Evolutionary conservation across 2,113 vertebrate genomes (phyloP).

Genomic region (Bettongia penicillata): DNA sequence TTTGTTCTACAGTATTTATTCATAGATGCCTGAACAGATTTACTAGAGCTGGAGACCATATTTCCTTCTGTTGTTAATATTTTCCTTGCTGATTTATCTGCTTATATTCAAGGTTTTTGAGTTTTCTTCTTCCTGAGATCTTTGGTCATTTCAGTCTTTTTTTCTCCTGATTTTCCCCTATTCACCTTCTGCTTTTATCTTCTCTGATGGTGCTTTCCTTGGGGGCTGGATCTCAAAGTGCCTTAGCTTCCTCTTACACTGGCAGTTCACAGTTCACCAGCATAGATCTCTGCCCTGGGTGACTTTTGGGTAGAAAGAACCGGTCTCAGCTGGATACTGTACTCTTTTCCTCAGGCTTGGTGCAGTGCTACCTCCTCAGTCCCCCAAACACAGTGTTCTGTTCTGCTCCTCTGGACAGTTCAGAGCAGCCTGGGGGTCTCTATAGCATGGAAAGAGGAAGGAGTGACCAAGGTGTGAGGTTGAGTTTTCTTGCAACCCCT

Average conservation of each 20-base stretch:
- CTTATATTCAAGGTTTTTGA: not conserved
- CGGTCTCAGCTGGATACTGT: not conserved
- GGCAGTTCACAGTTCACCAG: not conserved
- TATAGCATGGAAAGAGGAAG: not conserved
- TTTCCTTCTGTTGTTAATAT: not conserved
- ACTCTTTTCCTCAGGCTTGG: not conserved
- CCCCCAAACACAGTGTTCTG: not conserved
- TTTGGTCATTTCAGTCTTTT: not conserved
- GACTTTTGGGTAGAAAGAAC: not conserved
- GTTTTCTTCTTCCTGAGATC: not conserved
- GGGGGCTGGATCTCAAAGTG: not conserved
- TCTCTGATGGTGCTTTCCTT: not conserved
- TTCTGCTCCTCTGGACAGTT: not conserved
- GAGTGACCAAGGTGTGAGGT: not conserved
- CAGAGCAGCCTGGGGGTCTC: not conserved
- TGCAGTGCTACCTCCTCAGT: not conserved
- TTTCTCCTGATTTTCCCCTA: not conserved
- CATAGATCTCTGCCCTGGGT: not conserved
- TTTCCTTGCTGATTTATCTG: not conserved
- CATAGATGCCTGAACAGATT: not conserved
- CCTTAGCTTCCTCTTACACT: not conserved
- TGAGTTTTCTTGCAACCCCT: not conserved
- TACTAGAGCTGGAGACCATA: not conserved
- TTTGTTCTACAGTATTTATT: not conserved
- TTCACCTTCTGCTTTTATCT: not conserved